Conservation (phyloP, 1,140 invertebrate species). For the Sarcophaga bullata region DNA sequence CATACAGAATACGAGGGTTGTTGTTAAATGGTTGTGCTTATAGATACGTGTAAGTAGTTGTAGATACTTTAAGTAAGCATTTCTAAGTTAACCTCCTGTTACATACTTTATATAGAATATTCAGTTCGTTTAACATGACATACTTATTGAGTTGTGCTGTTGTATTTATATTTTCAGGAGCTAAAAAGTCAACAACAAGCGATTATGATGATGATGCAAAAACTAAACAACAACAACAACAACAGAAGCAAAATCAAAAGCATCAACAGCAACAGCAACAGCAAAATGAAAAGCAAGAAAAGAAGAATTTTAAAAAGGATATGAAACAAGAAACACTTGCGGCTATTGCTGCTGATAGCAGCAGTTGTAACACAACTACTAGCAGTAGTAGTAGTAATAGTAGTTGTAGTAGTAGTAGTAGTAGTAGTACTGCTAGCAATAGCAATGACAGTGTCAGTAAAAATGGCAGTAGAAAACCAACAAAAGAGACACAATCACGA, state of each 20-base stretch:
- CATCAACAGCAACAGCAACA: neutral
- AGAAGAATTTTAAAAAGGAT: neutral
- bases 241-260: neutral
- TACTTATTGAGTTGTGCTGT: slow-evolving; percentile 6
- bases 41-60: no score
- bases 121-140: neutral
- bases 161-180: slow-evolving; percentile 29
- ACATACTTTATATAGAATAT: neutral
- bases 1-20: no score
- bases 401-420: neutral
- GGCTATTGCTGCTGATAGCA: slow-evolving; percentile 15
- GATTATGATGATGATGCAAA: slow-evolving; percentile 28
- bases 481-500: slow-evolving; percentile 62
- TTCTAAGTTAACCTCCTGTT: neutral
- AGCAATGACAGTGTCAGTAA: slow-evolving; percentile 25
- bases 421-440: slow-evolving; percentile 20
- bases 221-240: slow-evolving; percentile 34
- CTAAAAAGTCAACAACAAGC: slow-evolving; percentile 32
- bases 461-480: slow-evolving; percentile 46
- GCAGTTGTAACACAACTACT: neutral
- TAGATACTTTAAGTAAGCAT: neutral
- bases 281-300: neutral
- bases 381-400: neutral
- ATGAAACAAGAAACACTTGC: slow-evolving; percentile 30
- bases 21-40: no score